phyloP scores from a whole-genome alignment of 2,888 invertebrate species.

The Apodemia mormo region DNA sequence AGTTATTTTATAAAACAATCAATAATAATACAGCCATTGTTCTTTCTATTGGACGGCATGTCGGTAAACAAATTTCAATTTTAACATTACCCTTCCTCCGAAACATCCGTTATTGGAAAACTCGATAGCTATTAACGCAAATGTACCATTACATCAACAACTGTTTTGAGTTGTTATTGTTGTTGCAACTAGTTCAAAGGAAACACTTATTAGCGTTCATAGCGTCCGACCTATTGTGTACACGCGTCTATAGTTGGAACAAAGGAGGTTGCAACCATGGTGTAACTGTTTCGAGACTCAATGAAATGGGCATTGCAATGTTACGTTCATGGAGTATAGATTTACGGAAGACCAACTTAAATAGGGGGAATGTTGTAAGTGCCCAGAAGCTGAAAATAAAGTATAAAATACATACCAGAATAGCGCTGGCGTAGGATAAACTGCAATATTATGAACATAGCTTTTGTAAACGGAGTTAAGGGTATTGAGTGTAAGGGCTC shows the following conservation, averaged over 20 bases:
- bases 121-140: slow-evolving; percentile 27
- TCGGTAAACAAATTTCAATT: not conserved
- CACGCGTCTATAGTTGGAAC: slow-evolving; percentile 55
- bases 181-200: slow-evolving; percentile 68
- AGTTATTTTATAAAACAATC: no score
- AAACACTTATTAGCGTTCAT: slow-evolving; percentile 66
- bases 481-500: no score
- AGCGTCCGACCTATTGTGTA: slow-evolving; percentile 66
- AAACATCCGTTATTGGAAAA: slow-evolving; percentile 25
- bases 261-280: slow-evolving; percentile 35
- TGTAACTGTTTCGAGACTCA: slow-evolving; percentile 3
- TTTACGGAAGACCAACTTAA: no score
- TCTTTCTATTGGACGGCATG: not conserved
- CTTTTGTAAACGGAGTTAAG: no score
- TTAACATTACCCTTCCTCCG: not conserved
- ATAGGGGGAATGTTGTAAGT: no score
- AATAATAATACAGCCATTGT: not conserved
- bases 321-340: not conserved
- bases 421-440: no score
- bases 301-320: not conserved
- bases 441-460: no score
- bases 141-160: slow-evolving; percentile 28
- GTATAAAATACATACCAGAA: no score
- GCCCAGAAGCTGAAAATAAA: no score
- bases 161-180: slow-evolving; percentile 43